Evolutionary conservation across 2,888 invertebrate genomes (phyloP), one percentile per base, ranked within the genome.

Genomic region (Cerastis leucographa): DNA sequence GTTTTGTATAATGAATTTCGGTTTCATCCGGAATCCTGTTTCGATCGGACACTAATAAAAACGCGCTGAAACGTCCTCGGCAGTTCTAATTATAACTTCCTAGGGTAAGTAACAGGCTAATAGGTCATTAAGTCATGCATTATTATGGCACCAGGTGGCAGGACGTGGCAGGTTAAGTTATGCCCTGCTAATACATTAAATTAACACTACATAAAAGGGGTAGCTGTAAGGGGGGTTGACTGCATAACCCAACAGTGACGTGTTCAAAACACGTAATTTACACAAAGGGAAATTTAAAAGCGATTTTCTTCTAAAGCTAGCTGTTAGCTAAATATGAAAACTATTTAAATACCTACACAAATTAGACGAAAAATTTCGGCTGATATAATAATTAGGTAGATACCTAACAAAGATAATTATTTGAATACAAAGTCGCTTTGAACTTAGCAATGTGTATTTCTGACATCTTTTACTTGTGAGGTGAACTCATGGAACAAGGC

Each of bases 71-170:
- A 14, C 49, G 79, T 74, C 76, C 78, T 81, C 80, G 79, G 65
- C 73, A 75, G 64, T 49, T 67, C 70, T 81, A 74, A 78, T 78
- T 76, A 80, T 78, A 85, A 75, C 69, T 83, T 72, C 46, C 61
- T 68, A 61, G 66, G 70, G 72, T 59, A 66, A 71, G 66, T 71
- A 71, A 54, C 69, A 74, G 74, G 75, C 61, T 67, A 73, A 49
- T 76, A 84, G 81, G 78, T 85, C 72, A 87, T 75, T 80, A 73
- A 86, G 74, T 74, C 80, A 78, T 80, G 51, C 77, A 74, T 77
- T 76, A 74, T 14, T 59, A 35, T 49, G 68, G 68, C 68, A 54
- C 59, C 71, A 84, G 80, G 68, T 84, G 68, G 46, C 64, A 74
- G 73, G 40, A 59, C 64, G 54, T 56, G 56, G 29, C 59, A 49